Evolutionary conservation across 1,140 invertebrate genomes (phyloP), one percentile per base, ranked within the genome.

Genomic region (Drosophila sp.): DNA sequence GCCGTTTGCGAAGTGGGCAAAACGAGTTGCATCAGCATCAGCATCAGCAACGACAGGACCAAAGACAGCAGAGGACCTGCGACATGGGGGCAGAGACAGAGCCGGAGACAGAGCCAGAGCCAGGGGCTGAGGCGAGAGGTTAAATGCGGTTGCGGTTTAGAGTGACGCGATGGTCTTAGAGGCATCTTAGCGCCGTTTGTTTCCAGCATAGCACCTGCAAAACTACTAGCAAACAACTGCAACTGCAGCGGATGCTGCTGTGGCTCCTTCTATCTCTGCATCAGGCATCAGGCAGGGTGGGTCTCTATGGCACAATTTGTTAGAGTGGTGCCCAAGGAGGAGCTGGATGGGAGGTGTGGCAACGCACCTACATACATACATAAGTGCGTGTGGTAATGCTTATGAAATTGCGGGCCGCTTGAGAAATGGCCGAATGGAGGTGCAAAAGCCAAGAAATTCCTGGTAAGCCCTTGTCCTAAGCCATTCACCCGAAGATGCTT

Each of bases 141-240:
- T 72, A 86, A 89, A 83, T 86, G 82, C 66, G 82, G 82, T 79
- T 81, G 82, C 65, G 78, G 75, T 68, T 76, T 64, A 67, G 29
- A 82, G 66, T 87, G 79, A 86, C 79, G 73, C 66, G n/a, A 54
- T 65, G 71, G 64, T 82, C 83, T 79, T 82, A 73, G 66, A 63
- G 65, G 40, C 71, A 67, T 82, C 83, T 85, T 82, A 82, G 68
- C 66, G 55, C 65, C 60, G 27, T 74, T 69, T 74, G 66, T 75
- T 67, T 74, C 38, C 69, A 58, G 30, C 67, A 7, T 64, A 60
- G 65, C 65, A 80, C 41, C 69, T 58, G 72, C 66, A 62, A 17
- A 62, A 54, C 55, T 29, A 41, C 41, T 25, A 40, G 35, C 35
- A 54, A 27, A 32, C 32, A 55, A 17, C 61, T 30, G 25, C 58